Evolutionary conservation across 2,797 vertebrate genomes (phyloP).

Genomic region (Galagoides demidoff): DNA sequence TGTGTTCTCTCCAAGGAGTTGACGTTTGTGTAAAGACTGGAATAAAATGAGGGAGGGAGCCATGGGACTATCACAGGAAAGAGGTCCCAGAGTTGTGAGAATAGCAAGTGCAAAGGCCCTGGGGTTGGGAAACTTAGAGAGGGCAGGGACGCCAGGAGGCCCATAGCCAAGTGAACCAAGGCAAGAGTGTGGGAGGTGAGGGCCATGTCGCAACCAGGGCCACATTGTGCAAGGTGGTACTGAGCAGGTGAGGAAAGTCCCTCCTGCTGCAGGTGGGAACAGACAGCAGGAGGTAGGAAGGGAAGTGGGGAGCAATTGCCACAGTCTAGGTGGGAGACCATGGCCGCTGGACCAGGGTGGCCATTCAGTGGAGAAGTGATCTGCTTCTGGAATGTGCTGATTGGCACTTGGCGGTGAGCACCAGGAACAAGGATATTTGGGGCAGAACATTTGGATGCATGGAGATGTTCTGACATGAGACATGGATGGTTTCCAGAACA

Average conservation of each 20-base stretch:
- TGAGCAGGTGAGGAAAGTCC: not conserved
- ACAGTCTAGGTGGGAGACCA: slow-evolving; percentile 93
- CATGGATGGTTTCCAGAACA: not conserved
- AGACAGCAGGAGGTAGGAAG: slow-evolving; percentile 94
- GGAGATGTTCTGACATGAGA: not conserved
- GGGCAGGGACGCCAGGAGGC: not conserved
- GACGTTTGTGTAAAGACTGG: not conserved
- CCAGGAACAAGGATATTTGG: not conserved
- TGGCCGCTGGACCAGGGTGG: slow-evolving; percentile 86
- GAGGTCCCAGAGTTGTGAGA: not conserved
- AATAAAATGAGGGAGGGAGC: not conserved
- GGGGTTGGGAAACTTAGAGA: not conserved
- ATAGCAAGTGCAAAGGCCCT: not conserved
- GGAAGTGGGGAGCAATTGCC: slow-evolving; percentile 86
- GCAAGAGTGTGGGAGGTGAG: slow-evolving; percentile 78
- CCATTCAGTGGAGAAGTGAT: slow-evolving; percentile 90
- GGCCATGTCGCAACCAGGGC: slow-evolving; percentile 83
- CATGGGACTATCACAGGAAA: not conserved
- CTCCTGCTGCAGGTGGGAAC: slow-evolving; percentile 90
- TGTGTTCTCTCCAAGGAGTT: not conserved
- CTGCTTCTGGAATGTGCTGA: not conserved
- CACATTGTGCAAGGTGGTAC: too few species aligned
- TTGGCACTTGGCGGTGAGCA: too few species aligned
- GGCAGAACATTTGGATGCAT: not conserved
- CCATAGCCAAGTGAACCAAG: not conserved